Evolutionary conservation across 2,888 invertebrate genomes (phyloP), one percentile per base, ranked within the genome.

Genomic region (Zele albiditarsus): DNA sequence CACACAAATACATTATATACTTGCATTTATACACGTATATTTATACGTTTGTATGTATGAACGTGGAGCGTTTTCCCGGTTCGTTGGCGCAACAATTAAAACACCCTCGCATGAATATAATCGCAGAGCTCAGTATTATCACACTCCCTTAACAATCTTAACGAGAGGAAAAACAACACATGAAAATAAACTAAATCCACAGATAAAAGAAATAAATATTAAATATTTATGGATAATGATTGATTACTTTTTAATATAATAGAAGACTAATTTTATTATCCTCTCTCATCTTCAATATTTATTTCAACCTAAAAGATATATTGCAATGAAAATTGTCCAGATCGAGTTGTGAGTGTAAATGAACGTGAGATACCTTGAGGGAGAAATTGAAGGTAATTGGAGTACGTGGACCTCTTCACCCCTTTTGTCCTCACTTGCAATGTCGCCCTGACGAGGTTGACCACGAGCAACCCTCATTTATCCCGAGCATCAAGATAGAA

Each of bases 401-500:
- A 46, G n/a, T 16, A 46, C 46, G n/a, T 46, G n/a, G 46, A 16
- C n/a, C 46, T n/a, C 46, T 46, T 46, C 46, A 46, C 46, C 12
- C 42, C 31, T 20, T 46, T 42, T 62, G 25, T n/a, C 27, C 28
- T 46, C 46, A 27, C 6, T 12, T 23, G 4, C 42, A 60, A 38
- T 57, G 23, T 38, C 14, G 23, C 23, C 62, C n/a, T 46, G 71
- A 62, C 62, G 23, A 31, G 49, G 33, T 46, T 71, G 71, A 71
- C 46, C 71, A 25, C 20, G 49, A 71, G 62, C 49, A 71, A 71
- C 46, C 71, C 65, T 16, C 20, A 31, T 28, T 49, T 49, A 53
- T n/a, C 28, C 49, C 49, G 6, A 27, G 23, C 70, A 25, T 25
- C 28, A 49, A n/a, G 25, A 60, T 5, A 58, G 14, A 14, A 25